phyloP scores from a whole-genome alignment of 2,797 vertebrate genomes.

The Siniperca scherzeri region DNA sequence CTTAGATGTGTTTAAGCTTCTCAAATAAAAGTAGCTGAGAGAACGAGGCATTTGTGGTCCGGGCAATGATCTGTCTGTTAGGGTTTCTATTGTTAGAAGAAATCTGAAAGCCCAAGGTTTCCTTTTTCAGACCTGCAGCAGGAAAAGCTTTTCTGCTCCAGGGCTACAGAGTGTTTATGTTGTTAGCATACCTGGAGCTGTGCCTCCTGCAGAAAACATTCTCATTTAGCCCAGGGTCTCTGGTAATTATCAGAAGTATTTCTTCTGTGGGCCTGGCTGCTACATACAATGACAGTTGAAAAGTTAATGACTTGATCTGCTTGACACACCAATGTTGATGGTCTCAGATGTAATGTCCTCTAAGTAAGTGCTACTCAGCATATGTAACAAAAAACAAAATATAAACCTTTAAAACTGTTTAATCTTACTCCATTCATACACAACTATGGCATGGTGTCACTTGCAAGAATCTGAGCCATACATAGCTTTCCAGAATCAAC shows the following conservation, averaged over 20 bases:
- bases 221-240: conserved; percentile 46
- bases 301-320: conserved; percentile 17
- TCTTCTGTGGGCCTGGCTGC: conserved; percentile 15
- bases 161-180: conserved; percentile 70
- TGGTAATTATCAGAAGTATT: conserved; percentile 30
- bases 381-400: background rate
- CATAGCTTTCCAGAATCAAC: conserved; percentile 66
- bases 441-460: conserved; percentile 27
- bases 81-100: conserved; percentile 63
- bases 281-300: conserved; percentile 12
- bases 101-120: conserved; percentile 69
- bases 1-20: conserved; percentile 69
- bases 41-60: conserved; percentile 61
- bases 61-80: conserved; percentile 66
- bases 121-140: conserved; percentile 59
- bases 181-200: conserved; percentile 76
- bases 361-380: background rate
- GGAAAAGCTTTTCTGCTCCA: conserved; percentile 64
- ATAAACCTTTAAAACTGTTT: background rate
- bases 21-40: conserved; percentile 65
- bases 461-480: conserved; percentile 33
- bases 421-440: background rate
- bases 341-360: conserved; percentile 1
- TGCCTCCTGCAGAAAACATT: conserved; percentile 57
- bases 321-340: background rate